Evolutionary conservation across 2,113 vertebrate genomes (phyloP), one percentile per base, ranked within the genome.

Genomic region (cattle (Bos taurus)): DNA sequence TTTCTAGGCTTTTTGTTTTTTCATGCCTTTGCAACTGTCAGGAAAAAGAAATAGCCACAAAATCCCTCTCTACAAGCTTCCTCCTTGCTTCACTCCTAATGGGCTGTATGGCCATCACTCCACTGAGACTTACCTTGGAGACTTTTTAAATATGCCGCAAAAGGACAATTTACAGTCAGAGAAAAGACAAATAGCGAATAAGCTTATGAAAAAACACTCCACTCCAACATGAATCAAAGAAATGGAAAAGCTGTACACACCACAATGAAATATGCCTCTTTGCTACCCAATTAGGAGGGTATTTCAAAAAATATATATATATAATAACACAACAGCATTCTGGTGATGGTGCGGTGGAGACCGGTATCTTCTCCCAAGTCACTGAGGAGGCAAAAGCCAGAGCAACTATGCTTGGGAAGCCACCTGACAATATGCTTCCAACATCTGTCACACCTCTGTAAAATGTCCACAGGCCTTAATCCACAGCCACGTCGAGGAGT

Each of bases 351-450:
- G n/a, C 4, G 1, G 54, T 6, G 0, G 19, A 40, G 74, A 14
- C 0, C 1, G 15, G 46, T 33, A 13, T 19, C 30, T 28, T 14
- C 46, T 56, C 25, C n/a, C 7, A 5, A 33, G 26, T 30, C 6
- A 1, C 52, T 11, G 13, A 33, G 48, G 23, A 0, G 1, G 7
- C 5, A 0, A 3, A 10, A 21, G 30, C 19, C 2, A 7, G 36
- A n/a, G 1, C 36, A 1, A 19, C 23, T 23, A 2, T 30, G 54
- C 25, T 14, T 7, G 82, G 54, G 52, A 85, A 33, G 30, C 2
- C 4, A 30, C 13, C 30, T n/a, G 23, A 9, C 30, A 30, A 16
- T 4, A 19, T 1, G 6, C 17, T 54, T 94, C 46, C 36, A 1
- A 0, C 13, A 16, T 16, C 19, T 21, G 67, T 21, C 26, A 7